phyloP scores from a whole-genome alignment of 2,113 vertebrate species.

The Archilochus colubris region DNA sequence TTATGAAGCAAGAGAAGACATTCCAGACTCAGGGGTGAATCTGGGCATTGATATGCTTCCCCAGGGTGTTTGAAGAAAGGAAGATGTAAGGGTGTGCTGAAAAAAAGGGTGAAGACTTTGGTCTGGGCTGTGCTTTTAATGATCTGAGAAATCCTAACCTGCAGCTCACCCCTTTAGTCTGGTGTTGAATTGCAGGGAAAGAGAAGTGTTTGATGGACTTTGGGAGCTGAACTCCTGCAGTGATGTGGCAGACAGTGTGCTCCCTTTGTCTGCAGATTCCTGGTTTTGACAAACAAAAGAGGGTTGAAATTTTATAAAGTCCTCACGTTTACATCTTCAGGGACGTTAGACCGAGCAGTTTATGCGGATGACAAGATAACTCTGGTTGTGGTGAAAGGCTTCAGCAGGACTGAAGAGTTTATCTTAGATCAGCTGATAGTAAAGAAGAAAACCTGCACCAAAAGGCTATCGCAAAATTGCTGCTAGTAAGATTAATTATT shows the following conservation, averaged over 20 bases:
- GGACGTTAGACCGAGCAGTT: not conserved
- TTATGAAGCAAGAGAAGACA: not conserved
- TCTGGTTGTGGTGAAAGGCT: not conserved
- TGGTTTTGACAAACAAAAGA: not conserved
- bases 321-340: not conserved
- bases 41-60: not conserved
- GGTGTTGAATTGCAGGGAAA: not conserved
- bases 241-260: not conserved
- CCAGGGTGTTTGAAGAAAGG: not conserved
- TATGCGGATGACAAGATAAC: not conserved
- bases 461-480: not conserved
- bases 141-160: not conserved
- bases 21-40: not conserved
- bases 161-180: not conserved
- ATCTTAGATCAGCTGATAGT: not conserved
- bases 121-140: not conserved
- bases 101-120: not conserved
- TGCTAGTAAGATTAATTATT: not conserved
- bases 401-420: not conserved
- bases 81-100: not conserved
- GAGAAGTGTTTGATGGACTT: not conserved
- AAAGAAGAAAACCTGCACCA: not conserved
- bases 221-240: rapidly evolving
- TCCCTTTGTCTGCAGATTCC: not conserved
- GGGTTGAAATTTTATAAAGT: not conserved